Conservation (phyloP, 2,888 invertebrate genomes). For the Schrankia costaestrigalis region DNA sequence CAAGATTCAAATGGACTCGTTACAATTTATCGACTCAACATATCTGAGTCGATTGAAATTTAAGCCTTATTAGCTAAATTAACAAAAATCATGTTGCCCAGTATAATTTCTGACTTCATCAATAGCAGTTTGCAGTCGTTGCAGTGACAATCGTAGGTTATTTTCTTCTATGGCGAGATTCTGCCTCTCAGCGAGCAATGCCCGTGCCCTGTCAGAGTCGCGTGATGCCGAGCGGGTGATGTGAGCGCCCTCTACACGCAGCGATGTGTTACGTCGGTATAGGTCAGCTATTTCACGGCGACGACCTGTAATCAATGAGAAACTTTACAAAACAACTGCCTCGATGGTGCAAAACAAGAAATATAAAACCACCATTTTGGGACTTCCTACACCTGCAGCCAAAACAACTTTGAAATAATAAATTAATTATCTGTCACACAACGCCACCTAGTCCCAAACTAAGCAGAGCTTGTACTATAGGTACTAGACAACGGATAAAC, state of each 20-base stretch:
- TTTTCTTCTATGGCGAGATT: constrained; percentile 54
- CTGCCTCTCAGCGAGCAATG: constrained; percentile 58
- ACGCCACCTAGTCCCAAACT: no score
- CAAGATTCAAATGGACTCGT: no score
- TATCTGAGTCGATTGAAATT: not conserved
- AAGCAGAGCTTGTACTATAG: no score
- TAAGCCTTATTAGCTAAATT: not conserved
- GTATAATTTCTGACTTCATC: constrained; percentile 23
- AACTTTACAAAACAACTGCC: not conserved
- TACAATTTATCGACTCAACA: no score
- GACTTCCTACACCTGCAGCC: no score
- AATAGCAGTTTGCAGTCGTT: constrained; percentile 46
- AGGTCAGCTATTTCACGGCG: constrained; percentile 68
- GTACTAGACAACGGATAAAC: no score
- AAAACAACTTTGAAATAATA: no score
- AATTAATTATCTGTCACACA: no score
- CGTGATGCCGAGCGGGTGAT: constrained; percentile 69
- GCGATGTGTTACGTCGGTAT: constrained; percentile 63
- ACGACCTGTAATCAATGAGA: constrained; percentile 66
- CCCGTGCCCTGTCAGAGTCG: constrained; percentile 59
- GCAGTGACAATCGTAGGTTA: constrained; percentile 41
- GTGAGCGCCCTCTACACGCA: constrained; percentile 73
- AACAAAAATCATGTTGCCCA: constrained; percentile 4
- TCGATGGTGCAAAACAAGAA: not conserved
- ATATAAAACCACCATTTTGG: no score